A percentile compares a stretch with the other conserved stretches of the same genome.
Evolutionary conservation across 2,888 invertebrate genomes (phyloP).

Genomic region (Argyra leucocephala): DNA sequence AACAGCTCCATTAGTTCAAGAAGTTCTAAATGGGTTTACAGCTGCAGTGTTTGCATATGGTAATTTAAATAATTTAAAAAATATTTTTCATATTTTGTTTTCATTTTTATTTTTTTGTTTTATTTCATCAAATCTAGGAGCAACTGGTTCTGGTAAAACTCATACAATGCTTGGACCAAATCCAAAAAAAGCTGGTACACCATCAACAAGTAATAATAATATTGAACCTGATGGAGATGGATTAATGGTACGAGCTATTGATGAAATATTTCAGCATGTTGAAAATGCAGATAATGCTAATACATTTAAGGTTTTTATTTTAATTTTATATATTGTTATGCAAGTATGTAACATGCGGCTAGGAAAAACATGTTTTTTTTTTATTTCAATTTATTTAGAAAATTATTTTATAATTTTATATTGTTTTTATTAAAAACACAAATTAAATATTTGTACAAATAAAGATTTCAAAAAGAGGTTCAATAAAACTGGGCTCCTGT

Average conservation of each 20-base stretch:
- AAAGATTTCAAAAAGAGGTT: too few relatives aligned
- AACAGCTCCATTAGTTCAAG: slow-evolving; percentile 73
- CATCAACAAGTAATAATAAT: slow-evolving; percentile 22
- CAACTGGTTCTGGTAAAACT: slow-evolving; percentile 43
- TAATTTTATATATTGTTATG: background rate
- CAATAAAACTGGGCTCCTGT: too few relatives aligned
- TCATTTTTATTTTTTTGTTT: background rate
- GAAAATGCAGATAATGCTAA: slow-evolving; percentile 36
- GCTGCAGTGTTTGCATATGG: slow-evolving; percentile 87
- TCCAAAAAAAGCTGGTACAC: slow-evolving; percentile 35
- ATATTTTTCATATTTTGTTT: background rate
- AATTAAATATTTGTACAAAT: too few relatives aligned
- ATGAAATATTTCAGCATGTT: slow-evolving; percentile 41
- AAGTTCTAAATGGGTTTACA: slow-evolving; percentile 80
- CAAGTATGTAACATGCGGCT: too few relatives aligned
- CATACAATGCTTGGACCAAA: slow-evolving; percentile 44
- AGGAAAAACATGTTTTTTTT: too few relatives aligned
- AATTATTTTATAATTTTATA: too few relatives aligned
- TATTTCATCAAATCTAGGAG: slow-evolving; percentile 19
- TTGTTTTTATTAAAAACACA: too few relatives aligned
- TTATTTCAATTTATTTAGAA: too few relatives aligned
- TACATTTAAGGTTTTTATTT: slow-evolving; percentile 32
- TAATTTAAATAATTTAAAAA: background rate
- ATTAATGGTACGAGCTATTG: slow-evolving; percentile 43
- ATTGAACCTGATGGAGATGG: slow-evolving; percentile 34